Percentiles rank a stretch among this genome's conserved stretches.
Evolutionary conservation across 2,888 invertebrate genomes (phyloP).

Genomic region (Ischnus inquisitorius): DNA sequence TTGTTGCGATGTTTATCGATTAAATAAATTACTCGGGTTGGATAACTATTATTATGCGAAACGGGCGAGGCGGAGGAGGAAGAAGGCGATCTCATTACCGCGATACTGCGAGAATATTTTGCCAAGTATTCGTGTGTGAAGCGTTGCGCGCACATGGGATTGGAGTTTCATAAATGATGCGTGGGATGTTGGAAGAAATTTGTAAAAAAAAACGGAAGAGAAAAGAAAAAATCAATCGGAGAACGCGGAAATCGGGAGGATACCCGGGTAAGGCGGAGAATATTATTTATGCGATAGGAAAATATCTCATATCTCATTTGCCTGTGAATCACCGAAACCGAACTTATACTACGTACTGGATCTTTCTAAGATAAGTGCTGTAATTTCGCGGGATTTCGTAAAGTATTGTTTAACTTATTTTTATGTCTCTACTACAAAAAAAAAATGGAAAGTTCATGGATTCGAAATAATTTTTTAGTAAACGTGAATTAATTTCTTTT

Average conservation of each 20-base stretch:
- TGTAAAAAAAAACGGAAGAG: background rate
- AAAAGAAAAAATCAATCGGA: background rate
- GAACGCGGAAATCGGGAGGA: constrained; percentile 6
- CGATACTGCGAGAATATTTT: background rate
- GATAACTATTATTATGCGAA: constrained; percentile 9
- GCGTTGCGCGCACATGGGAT: background rate
- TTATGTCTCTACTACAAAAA: no score
- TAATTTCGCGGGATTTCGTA: background rate
- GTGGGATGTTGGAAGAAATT: background rate
- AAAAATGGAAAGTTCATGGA: no score
- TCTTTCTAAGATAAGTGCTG: background rate
- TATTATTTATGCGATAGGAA: constrained; percentile 1
- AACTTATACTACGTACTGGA: background rate
- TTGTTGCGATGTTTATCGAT: constrained; percentile 54
- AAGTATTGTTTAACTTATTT: no score
- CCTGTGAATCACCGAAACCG: background rate
- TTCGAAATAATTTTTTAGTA: no score
- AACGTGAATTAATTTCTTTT: no score
- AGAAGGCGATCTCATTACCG: constrained; percentile 16
- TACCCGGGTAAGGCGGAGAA: background rate
- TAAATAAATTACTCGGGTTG: constrained; percentile 41
- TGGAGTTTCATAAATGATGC: background rate
- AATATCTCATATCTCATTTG: background rate
- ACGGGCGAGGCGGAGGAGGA: background rate
- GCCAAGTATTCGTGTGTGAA: constrained; percentile 9